Base-by-base conservation (phyloP, 2,797 vertebrate species). In the Tokudaia tokunoshimensis region DNA sequence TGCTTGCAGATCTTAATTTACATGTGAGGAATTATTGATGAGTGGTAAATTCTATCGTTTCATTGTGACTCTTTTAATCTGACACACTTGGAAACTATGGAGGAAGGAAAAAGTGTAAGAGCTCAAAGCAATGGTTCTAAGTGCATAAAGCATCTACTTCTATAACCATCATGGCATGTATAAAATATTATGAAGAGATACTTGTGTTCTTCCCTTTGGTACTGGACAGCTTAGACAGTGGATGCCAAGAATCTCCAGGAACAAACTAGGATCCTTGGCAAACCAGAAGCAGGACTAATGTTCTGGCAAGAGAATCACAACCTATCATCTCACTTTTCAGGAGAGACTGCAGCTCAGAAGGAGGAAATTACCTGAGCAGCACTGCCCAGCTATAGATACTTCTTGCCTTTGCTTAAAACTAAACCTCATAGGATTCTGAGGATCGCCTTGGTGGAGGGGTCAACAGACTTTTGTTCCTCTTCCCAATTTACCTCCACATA, bases 1-100 rank as follows among this genome's bases (percentile, higher is more conserved):
- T 14, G 0, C 0, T 1, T 5, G 31, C 4, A 4, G 63, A 22
- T 31, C 52, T 10, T 50, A 12, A 13, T 17, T 74, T 63, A 15
- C 22, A 34, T 10, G 6, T 0, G 31, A 24, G 11, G 47, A 57
- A 26, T 55, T 74, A 41, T 41, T 37, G 67, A 29, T 74, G 47
- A 31, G 9, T 55, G 14, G 9, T 55, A 57, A 74, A 50, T 70
- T 67, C 20, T 52, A 34, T 26, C 65, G 37, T 37, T 70, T 52
- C 84, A 37, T 37, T 37, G 13, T 86, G 65, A 55, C 13, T 24
- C 17, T 37, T 87, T 29, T 87, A 37, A 5, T 88, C 22, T 29
- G 12, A 44, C 41, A 63, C 31, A n/a, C 57, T 6, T n/a, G 52
- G 85, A 55, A 26, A 52, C 65, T 72, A 37, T 55, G 37, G 22